phyloP scores from a whole-genome alignment of 1,140 invertebrate species.

The Drosophila sp. region DNA sequence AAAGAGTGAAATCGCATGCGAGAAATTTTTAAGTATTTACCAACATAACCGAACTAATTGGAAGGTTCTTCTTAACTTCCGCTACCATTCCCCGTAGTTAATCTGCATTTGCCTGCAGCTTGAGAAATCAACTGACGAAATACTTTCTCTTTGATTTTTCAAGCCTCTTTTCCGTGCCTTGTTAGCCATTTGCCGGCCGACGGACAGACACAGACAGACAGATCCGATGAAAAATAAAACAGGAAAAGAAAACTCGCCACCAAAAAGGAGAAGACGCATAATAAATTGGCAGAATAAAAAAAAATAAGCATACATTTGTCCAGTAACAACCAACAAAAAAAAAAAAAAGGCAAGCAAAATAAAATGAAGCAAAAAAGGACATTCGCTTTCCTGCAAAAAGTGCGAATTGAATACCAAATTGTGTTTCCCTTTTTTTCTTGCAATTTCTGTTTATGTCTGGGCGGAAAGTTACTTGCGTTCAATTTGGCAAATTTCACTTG shows the following conservation, averaged over 20 bases:
- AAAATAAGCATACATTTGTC: background rate
- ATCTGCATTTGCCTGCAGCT: slow-evolving; percentile 54
- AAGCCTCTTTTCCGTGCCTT: slow-evolving; percentile 33
- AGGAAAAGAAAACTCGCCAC: slow-evolving; percentile 5
- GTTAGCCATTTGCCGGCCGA: slow-evolving; percentile 33
- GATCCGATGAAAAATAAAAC: background rate
- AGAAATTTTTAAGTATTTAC: slow-evolving; percentile 21
- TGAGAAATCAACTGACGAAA: slow-evolving; percentile 12
- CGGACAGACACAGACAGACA: background rate
- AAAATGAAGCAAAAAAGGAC: slow-evolving; percentile 46
- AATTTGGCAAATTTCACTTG: slow-evolving; percentile 62
- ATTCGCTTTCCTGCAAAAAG: slow-evolving; percentile 34
- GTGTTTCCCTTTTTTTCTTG: slow-evolving; percentile 60
- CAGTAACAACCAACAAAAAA: slow-evolving; percentile 19
- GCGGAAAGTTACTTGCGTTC: slow-evolving; percentile 59
- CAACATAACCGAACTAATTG: slow-evolving; percentile 46
- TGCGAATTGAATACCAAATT: slow-evolving; percentile 53
- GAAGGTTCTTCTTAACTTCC: slow-evolving; percentile 41
- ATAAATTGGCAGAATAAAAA: slow-evolving; percentile 50
- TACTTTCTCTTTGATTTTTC: slow-evolving; percentile 49
- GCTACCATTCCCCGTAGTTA: slow-evolving; percentile 12
- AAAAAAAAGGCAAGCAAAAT: background rate
- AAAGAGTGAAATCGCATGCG: slow-evolving; percentile 63
- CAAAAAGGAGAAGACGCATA: slow-evolving; percentile 48
- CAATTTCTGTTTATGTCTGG: slow-evolving; percentile 67